Evolutionary conservation across 2,797 vertebrate species (phyloP), one percentile per base, ranked within the genome.

Genomic region (Hoplostethus mediterraneus): DNA sequence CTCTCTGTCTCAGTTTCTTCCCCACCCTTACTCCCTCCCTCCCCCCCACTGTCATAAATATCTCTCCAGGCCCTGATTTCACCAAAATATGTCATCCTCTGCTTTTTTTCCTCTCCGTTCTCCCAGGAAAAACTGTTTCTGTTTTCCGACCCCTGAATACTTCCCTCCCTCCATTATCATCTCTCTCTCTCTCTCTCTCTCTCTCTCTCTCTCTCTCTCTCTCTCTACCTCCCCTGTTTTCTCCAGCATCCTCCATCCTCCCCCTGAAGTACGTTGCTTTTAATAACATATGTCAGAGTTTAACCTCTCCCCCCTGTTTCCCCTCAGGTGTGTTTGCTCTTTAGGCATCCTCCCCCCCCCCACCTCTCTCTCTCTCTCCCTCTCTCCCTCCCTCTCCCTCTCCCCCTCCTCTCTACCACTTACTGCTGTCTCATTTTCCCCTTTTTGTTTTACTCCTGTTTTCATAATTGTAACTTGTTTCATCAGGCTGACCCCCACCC

Each of bases 81-180:
- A 87, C 77, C 80, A 76, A 82, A 88, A 87, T 75, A 78, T 95
- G 51, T 93, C 95, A 51, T 88, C 65, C 64, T 78, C 83, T 79
- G 45, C 77, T 80, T 73, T 71, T 64, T 61, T 79, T 60, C 11
- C 63, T 71, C 10, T 77, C 67, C 31, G 0, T 73, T 81, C 77
- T 86, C 80, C 45, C 63, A 73, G 80, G 83, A 87, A 51, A 67
- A 33, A 70, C 67, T 87, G 73, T 70, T 70, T 87, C 70, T 77
- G 47, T 80, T 75, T 70, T 74, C 54, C 69, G 67, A 71, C 56
- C 63, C 79, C 67, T 75, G 70, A 83, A 74, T 71, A 49, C 69
- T 64, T 75, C 65, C 69, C 74, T 62, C 72, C 28, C 78, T 67
- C 63, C 14, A 6, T 61, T 79, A 21, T 33, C 12, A 61, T 57